phyloP scores from a whole-genome alignment of 2,797 vertebrate species.

The Clarias fuscus region DNA sequence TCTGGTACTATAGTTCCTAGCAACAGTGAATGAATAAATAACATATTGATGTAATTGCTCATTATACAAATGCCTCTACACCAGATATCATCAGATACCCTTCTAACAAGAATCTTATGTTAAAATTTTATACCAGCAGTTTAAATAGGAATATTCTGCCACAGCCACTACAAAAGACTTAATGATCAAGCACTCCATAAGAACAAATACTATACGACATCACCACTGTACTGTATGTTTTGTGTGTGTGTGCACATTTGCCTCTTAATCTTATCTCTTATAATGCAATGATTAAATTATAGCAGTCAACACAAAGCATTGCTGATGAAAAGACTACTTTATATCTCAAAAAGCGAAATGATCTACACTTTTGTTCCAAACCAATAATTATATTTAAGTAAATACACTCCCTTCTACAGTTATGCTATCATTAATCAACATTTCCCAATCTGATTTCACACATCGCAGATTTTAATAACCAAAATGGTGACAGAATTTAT shows the following conservation, averaged over 20 bases:
- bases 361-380: conserved; percentile 2
- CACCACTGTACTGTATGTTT: background rate
- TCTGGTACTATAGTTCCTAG: background rate
- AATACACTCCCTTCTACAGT: conserved; percentile 23
- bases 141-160: background rate
- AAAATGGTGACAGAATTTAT: background rate
- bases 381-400: conserved; percentile 13
- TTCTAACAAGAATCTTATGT: background rate
- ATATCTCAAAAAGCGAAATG: background rate
- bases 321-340: background rate
- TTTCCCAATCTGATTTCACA: conserved; percentile 32
- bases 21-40: background rate
- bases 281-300: background rate
- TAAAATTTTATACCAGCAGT: background rate
- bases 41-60: background rate
- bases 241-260: background rate
- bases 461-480: conserved; percentile 25
- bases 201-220: conserved; percentile 27
- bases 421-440: background rate
- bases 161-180: conserved; percentile 22
- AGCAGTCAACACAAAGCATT: background rate
- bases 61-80: background rate
- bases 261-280: background rate
- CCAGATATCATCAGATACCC: background rate
- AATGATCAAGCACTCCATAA: conserved; percentile 19